Conservation (phyloP, 2,797 vertebrate genomes). For the Cygnus olor region DNA sequence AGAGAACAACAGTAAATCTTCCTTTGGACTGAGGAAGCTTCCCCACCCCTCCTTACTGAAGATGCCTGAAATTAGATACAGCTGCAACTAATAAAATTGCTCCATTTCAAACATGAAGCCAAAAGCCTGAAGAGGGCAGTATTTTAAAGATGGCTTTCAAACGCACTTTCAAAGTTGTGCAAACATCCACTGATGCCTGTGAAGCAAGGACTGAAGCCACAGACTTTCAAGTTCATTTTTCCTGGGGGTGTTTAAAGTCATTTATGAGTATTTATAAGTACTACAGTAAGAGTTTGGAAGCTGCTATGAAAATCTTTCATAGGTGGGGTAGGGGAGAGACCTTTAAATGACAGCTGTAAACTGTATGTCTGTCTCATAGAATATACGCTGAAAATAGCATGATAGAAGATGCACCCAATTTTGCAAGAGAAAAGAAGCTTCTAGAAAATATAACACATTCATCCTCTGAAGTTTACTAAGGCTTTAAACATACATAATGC, state of each 20-base stretch:
- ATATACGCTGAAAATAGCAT: background rate
- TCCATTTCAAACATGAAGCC: background rate
- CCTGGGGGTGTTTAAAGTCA: background rate
- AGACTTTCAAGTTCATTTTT: fast-evolving
- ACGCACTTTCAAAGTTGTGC: fast-evolving
- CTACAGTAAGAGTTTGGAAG: background rate
- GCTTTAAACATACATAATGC: background rate
- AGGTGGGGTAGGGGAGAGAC: background rate
- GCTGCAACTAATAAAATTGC: background rate
- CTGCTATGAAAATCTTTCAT: background rate
- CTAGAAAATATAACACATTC: background rate
- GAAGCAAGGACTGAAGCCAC: fast-evolving
- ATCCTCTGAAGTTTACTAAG: background rate
- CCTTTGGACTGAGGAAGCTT: background rate
- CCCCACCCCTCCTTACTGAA: background rate
- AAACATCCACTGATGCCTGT: fast-evolving
- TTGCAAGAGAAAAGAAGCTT: background rate
- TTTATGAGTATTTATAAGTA: background rate
- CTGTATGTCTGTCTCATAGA: background rate
- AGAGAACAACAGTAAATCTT: background rate
- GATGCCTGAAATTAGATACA: background rate
- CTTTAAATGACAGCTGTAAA: background rate
- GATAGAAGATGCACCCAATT: background rate
- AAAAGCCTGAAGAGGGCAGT: constrained; percentile 16
- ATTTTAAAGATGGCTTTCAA: background rate